A percentile compares a stretch with the other conserved stretches of the same genome.
phyloP scores from a whole-genome alignment of 2,797 vertebrate genomes.

The Spheniscus humboldti region DNA sequence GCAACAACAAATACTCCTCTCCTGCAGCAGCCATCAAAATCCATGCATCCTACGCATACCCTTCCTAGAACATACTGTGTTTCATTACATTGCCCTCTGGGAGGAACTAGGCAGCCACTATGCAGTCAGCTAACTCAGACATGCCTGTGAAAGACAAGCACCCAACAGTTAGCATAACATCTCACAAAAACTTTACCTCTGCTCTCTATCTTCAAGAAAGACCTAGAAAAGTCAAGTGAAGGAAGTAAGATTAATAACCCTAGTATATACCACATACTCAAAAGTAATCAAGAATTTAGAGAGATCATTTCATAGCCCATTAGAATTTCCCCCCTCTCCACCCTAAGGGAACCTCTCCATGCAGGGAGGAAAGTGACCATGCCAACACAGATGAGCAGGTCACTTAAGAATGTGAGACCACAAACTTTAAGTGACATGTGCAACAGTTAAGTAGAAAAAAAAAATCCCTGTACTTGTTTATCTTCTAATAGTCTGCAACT shows the following conservation, averaged over 20 bases:
- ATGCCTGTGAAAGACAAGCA: not conserved
- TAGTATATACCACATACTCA: not conserved
- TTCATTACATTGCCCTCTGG: not conserved
- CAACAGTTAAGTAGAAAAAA: not conserved
- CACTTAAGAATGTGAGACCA: not conserved
- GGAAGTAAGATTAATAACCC: not conserved
- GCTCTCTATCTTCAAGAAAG: not conserved
- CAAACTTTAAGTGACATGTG: not conserved
- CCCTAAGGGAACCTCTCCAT: not conserved
- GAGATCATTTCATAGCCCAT: not conserved
- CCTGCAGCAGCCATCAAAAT: not conserved
- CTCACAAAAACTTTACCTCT: not conserved
- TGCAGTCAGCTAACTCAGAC: not conserved
- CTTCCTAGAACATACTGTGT: not conserved
- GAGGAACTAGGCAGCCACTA: not conserved
- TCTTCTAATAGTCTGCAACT: not conserved
- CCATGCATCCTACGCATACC: not conserved
- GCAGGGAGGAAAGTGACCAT: not conserved
- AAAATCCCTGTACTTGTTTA: not conserved
- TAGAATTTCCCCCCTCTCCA: not conserved
- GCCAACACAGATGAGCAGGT: not conserved
- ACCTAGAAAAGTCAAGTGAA: not conserved
- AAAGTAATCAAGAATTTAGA: not conserved
- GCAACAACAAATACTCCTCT: not conserved
- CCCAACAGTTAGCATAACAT: not conserved